phyloP scores from a whole-genome alignment of 2,113 vertebrate genomes.

The Sigmodon hispidus region DNA sequence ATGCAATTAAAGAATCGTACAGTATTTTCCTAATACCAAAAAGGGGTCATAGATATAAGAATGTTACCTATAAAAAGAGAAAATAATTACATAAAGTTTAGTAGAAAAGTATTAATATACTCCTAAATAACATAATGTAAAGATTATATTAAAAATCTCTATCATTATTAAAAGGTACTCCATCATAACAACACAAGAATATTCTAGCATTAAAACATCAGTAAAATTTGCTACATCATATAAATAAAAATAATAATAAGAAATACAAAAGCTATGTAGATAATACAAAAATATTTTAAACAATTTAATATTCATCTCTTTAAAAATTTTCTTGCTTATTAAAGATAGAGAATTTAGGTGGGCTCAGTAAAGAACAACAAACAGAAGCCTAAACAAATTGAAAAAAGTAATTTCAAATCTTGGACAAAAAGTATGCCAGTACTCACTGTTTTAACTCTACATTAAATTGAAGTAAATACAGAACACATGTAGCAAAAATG shows the following conservation, averaged over 20 bases:
- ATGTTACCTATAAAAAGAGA: background rate
- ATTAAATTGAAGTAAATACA: background rate
- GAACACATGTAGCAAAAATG: background rate
- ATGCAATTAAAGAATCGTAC: background rate
- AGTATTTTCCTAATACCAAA: background rate
- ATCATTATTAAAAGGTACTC: background rate
- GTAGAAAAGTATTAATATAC: background rate
- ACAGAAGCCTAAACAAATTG: background rate
- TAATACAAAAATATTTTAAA: background rate
- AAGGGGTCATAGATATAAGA: background rate
- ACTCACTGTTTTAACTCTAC: background rate
- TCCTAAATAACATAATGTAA: background rate
- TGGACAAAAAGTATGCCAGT: background rate
- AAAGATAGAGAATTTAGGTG: background rate
- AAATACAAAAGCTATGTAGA: background rate
- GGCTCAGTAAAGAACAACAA: background rate
- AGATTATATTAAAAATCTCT: background rate
- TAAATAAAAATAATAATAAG: background rate
- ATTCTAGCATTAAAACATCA: background rate
- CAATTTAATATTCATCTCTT: background rate
- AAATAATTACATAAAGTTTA: background rate
- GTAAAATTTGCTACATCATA: background rate
- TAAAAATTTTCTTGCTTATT: background rate
- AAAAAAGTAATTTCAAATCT: background rate
- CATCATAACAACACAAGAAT: background rate